Conservation (phyloP, 1,140 invertebrate genomes). For the Nixonia krombeini region DNA sequence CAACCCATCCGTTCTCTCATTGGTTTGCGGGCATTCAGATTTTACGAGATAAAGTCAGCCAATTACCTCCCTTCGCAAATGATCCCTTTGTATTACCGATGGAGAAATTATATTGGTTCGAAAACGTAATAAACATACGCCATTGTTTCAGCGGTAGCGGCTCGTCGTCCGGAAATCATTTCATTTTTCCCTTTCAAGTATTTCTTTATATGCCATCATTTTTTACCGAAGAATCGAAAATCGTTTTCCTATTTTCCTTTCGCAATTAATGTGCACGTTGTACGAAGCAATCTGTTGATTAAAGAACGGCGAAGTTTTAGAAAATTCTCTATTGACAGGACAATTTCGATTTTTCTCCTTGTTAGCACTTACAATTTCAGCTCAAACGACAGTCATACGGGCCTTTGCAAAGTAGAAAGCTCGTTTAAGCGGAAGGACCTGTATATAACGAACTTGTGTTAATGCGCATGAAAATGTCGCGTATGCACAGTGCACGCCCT, state of each 20-base stretch:
- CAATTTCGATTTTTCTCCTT: constrained; percentile 5
- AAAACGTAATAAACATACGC: constrained; percentile 44
- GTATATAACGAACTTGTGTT: constrained; percentile 49
- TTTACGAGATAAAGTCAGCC: constrained; percentile 52
- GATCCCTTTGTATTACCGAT: constrained; percentile 45
- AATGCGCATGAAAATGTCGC: constrained; percentile 46
- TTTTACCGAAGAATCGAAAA: too few species aligned
- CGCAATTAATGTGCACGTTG: too few species aligned
- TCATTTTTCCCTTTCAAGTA: too few species aligned
- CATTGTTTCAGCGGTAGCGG: constrained; percentile 31
- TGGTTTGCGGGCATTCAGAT: constrained; percentile 50
- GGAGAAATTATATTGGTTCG: constrained; percentile 44
- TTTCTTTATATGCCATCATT: too few species aligned
- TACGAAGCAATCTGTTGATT: too few species aligned
- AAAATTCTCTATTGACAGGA: constrained; percentile 31
- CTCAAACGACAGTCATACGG: constrained; percentile 36
- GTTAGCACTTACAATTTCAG: constrained; percentile 37
- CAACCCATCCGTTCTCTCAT: constrained; percentile 49
- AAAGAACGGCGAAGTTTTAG: too few species aligned
- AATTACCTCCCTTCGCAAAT: constrained; percentile 47
- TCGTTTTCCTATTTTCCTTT: too few species aligned
- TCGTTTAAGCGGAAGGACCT: constrained; percentile 46
- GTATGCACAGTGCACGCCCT: constrained; percentile 36
- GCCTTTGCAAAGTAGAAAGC: constrained; percentile 40
- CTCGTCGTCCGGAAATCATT: constrained; percentile 30